These are phyloP conservation scores for Pao palembangensis DNA, from an alignment of 2,113 vertebrate species.

Conservation along the genomic window DNA sequence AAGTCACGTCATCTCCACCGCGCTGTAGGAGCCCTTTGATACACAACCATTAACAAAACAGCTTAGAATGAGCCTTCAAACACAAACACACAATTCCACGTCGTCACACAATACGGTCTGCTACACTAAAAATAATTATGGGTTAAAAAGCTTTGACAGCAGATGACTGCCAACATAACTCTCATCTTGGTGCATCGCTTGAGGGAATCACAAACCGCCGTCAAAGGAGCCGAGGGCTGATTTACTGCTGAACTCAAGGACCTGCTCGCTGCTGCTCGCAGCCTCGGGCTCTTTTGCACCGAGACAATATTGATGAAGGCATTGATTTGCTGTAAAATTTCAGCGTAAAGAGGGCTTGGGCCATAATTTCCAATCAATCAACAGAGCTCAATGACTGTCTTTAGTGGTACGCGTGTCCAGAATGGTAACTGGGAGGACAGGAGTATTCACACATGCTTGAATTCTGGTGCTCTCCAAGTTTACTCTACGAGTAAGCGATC, in stretches of 20 bases:
- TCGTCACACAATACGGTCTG: no score
- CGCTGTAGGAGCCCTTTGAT: no score
- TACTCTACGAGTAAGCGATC: no score
- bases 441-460: not conserved
- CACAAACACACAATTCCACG: not conserved
- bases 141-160: not conserved
- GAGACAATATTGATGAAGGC: slow-evolving; percentile 37
- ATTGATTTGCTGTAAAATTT: slow-evolving; percentile 64
- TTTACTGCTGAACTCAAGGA: slow-evolving; percentile 45
- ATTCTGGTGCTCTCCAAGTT: no score
- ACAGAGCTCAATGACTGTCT: slow-evolving; percentile 28
- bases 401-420: slow-evolving; percentile 26
- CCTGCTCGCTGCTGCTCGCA: slow-evolving; percentile 31
- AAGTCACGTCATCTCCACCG: not conserved
- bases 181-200: not conserved
- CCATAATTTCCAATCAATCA: slow-evolving; percentile 58
- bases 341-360: slow-evolving; percentile 39
- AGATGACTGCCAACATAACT: not conserved
- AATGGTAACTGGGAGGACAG: slow-evolving; percentile 2
- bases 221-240: slow-evolving; percentile 28
- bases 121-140: no score
- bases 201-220: slow-evolving; percentile 16
- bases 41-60: not conserved
- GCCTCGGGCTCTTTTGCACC: slow-evolving; percentile 31
- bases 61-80: not conserved